phyloP scores from a whole-genome alignment of 2,888 invertebrate genomes.

The Lysandra coridon region DNA sequence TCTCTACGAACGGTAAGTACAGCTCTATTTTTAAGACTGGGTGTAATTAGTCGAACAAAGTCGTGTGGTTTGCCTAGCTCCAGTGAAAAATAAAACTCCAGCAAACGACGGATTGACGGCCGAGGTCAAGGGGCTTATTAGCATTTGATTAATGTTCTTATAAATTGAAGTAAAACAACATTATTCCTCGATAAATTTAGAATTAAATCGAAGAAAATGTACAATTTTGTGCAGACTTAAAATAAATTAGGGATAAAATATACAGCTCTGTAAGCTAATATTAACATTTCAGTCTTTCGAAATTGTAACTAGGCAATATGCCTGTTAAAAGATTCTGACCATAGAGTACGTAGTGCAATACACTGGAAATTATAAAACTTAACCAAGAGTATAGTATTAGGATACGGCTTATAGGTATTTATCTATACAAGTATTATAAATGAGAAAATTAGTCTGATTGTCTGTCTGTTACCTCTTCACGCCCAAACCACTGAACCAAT shows the following conservation, averaged over 20 bases:
- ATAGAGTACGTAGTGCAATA: too few relatives aligned
- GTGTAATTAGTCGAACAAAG: conserved; percentile 15
- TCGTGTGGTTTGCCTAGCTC: conserved; percentile 15
- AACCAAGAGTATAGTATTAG: too few relatives aligned
- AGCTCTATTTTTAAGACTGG: conserved; percentile 12
- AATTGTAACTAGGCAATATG: background rate
- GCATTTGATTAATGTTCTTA: conserved; percentile 39
- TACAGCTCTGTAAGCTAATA: background rate
- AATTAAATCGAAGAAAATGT: background rate
- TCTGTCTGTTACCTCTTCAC: too few relatives aligned
- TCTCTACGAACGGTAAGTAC: background rate
- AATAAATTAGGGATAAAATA: background rate
- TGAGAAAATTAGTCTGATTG: too few relatives aligned
- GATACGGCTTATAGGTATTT: too few relatives aligned
- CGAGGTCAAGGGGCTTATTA: conserved; percentile 47
- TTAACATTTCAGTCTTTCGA: background rate
- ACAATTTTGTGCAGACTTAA: background rate
- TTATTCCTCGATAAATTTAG: conserved; percentile 10
- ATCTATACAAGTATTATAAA: too few relatives aligned
- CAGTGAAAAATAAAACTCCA: conserved; percentile 22
- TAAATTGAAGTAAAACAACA: conserved; percentile 19
- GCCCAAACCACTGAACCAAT: too few relatives aligned
- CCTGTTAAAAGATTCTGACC: background rate
- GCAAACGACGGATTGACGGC: conserved; percentile 38
- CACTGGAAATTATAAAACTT: too few relatives aligned